Base-by-base conservation (phyloP, 1,140 invertebrate genomes). In the Ceratosolen fusciceps region DNA sequence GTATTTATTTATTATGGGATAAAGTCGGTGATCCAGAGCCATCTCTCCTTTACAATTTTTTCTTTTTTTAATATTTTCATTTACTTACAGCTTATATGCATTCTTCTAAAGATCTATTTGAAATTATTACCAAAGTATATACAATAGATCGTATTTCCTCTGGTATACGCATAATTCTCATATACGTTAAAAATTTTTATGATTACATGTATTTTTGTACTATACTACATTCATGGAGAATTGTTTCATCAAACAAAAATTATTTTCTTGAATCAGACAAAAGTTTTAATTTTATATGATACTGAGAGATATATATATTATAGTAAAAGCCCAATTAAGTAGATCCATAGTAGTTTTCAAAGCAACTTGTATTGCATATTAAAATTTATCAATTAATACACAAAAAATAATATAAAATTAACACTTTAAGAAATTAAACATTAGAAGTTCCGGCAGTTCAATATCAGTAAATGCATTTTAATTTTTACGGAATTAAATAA, bases 161-260 rank as follows among this genome's bases (percentile, higher is more conserved):
- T 1, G 2, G 67, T 68, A 12, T 8, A 47, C 37, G 19, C 60
- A 34, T 39, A 67, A 5, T n/a, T n/a, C 12, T 19, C 7, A 8
- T 31, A 24, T 26, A 10, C 34, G 62, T 60, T 19, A 74, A 74
- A 67, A 54, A 39, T 29, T 76, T 67, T 54, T 31, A 8, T 76
- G 74, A 76, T 54, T 76, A n/a, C 74, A 24, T n/a, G 52, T 34
- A 54, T 14, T 58, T 39, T 73, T 26, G 43, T 56, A 58, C 26
- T 73, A 26, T 58, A 56, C 16, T 73, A 37, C 34, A n/a, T 73
- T 54, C 29, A 8, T 31, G 31, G 52, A 56, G 43, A 73, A 37
- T 19, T 24, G 19, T 73, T 73, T 73, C 52, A 73, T 73, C 31
- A 52, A 37, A 39, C 49, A 29, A 9, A 39, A 56, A 71, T 71